Percentiles rank a stretch among this genome's conserved stretches.
These are phyloP conservation scores for Brotula barbata DNA, from an alignment of 2,797 vertebrate genomes.

Conservation along the genomic window DNA sequence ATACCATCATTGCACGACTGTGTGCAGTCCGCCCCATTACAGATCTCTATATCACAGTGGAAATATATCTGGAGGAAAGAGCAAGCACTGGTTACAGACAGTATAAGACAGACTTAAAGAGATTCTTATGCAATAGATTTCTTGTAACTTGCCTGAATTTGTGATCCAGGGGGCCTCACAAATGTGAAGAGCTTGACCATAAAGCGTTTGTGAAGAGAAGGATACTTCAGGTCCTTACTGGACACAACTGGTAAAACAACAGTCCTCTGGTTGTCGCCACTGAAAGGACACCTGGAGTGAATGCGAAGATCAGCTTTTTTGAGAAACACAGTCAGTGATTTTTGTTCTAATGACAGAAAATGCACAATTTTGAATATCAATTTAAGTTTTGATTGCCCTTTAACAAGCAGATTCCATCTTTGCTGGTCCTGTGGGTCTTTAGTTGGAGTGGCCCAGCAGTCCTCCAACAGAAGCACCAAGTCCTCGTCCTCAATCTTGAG, in stretches of 20 bases:
- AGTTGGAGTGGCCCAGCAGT: constrained; percentile 69
- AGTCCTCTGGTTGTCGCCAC: constrained; percentile 49
- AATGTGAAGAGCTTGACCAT: constrained; percentile 66
- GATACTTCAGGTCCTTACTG: constrained; percentile 36
- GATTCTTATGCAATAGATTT: no score
- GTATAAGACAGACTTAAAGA: no score
- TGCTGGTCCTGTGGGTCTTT: constrained; percentile 49
- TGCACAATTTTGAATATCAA: not conserved
- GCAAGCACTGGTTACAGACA: no score
- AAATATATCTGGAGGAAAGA: constrained; percentile 59
- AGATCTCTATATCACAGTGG: constrained; percentile 64
- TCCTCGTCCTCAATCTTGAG: constrained; percentile 56
- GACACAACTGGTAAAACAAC: constrained; percentile 48
- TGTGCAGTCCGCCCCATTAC: constrained; percentile 54
- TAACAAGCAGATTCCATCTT: constrained; percentile 62
- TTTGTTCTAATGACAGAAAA: not conserved
- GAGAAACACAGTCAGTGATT: not conserved
- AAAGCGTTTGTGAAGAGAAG: constrained; percentile 65
- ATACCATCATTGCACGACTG: constrained; percentile 53
- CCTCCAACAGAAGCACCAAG: constrained; percentile 49
- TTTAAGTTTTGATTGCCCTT: constrained; percentile 38
- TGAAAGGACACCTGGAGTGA: constrained; percentile 57
- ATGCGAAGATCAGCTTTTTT: constrained; percentile 5
- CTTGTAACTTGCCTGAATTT: constrained; percentile 44
- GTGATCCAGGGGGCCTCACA: constrained; percentile 33